Evolutionary conservation across 2,113 vertebrate species (phyloP), one percentile per base, ranked within the genome.

Genomic region (Rhipidura dahli): DNA sequence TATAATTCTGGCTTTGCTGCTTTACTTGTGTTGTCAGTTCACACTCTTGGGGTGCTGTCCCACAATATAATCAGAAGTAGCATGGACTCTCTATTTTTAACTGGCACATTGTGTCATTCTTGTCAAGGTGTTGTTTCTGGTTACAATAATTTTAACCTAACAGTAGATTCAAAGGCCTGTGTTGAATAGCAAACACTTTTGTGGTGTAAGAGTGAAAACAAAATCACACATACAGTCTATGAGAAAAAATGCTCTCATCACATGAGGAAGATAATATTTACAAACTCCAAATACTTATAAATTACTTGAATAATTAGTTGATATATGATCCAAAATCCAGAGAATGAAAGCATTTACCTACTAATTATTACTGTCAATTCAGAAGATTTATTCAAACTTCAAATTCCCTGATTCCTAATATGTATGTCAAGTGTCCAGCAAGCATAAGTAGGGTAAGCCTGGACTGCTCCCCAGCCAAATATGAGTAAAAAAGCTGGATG

Each of bases 341-440:
- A 94, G 93, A 94, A 70, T 15, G 87, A 63, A 97, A 90, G 10
- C 10, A 44, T 54, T 69, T 11, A 78, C 13, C 53, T 86, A 20
- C 21, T 92, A 86, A 93, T 90, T 94, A 86, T 76, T 57, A 45
- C 31, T 40, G 64, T 54, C 24, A 82, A 78, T 69, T 88, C 59
- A 69, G 50, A 89, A n/a, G 57, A 64, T 64, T 91, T 50, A 63
- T 93, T 91, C 64, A 75, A 28, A 82, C 56, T 89, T 96, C 72
- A 89, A 90, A 76, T 79, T 94, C 76, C 16, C 26, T 63, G 50
- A 37, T 91, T 96, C 68, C 40, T 95, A 83, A 68, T 57, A 71
- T 49, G 82, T 89, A 87, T 9, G 39, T 39, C 13, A 89, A 94
- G 3, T 33, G 15, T 39, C 30, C 65, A 80, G 37, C 14, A 85